Conservation (phyloP, 2,797 vertebrate species). For the Pangasius larnaudii region DNA sequence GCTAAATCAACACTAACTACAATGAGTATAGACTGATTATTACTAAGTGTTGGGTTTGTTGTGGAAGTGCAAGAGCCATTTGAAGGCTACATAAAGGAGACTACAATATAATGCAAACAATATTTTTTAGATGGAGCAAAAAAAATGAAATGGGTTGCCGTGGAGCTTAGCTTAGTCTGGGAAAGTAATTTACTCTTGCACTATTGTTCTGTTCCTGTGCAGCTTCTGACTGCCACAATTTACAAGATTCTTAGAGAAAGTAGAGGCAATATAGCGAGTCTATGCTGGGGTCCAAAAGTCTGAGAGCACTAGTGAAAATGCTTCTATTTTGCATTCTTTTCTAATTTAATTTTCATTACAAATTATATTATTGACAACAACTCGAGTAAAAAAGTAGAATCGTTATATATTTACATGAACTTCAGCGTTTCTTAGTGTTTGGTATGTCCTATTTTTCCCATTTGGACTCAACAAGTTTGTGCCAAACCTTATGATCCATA, state of each 20-base stretch:
- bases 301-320: background rate
- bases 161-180: background rate
- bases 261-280: background rate
- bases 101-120: background rate
- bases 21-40: conserved; percentile 36
- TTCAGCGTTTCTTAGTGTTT: background rate
- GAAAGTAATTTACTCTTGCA: background rate
- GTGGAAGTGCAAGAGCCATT: background rate
- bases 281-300: background rate
- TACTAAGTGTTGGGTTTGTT: conserved; percentile 10
- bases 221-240: background rate
- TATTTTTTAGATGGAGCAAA: background rate
- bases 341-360: background rate
- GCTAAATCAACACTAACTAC: conserved; percentile 71
- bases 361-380: background rate
- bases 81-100: background rate
- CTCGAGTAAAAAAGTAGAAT: background rate
- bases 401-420: background rate
- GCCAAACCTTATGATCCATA: background rate
- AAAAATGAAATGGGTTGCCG: conserved; percentile 10
- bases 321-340: background rate
- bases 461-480: background rate
- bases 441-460: background rate
- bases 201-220: background rate
- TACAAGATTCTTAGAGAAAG: background rate